A percentile compares a stretch with the other conserved stretches of the same genome.
Evolutionary conservation across 2,113 vertebrate genomes (phyloP).

Genomic region (Semnornis frantzii): DNA sequence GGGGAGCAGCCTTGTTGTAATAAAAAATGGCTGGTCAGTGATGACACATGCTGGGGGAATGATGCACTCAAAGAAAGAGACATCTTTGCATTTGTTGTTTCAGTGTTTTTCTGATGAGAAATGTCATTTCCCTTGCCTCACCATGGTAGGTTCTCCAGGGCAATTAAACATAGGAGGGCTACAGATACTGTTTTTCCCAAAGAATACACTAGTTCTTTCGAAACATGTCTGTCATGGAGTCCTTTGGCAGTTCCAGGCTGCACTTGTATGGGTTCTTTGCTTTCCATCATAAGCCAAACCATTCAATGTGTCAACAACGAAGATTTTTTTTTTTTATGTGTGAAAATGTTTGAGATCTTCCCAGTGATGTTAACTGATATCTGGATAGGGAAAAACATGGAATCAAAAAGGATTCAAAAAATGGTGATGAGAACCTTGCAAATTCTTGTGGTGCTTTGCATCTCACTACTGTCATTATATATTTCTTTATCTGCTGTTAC

Average conservation of each 20-base stretch:
- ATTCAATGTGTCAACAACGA: neutral
- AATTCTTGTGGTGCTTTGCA: neutral
- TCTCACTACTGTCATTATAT: neutral
- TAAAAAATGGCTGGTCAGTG: neutral
- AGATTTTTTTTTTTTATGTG: neutral
- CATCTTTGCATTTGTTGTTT: neutral
- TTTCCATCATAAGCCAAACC: neutral
- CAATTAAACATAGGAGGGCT: neutral
- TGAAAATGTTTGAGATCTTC: neutral
- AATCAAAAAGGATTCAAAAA: neutral
- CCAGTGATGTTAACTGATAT: neutral
- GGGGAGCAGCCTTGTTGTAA: neutral
- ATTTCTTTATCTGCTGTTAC: neutral
- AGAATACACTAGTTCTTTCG: rapidly evolving
- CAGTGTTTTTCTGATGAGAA: neutral
- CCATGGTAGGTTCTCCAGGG: neutral
- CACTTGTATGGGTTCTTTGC: neutral
- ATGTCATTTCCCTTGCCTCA: neutral
- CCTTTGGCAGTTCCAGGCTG: neutral
- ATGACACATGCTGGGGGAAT: neutral
- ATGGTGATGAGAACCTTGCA: neutral
- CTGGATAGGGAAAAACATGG: neutral
- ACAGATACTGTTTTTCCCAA: neutral
- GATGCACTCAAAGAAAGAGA: neutral
- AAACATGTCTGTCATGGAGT: neutral